These are phyloP conservation scores for Probaryconus sp. DNA, from an alignment of 1,140 invertebrate species.

Conservation along the genomic window DNA sequence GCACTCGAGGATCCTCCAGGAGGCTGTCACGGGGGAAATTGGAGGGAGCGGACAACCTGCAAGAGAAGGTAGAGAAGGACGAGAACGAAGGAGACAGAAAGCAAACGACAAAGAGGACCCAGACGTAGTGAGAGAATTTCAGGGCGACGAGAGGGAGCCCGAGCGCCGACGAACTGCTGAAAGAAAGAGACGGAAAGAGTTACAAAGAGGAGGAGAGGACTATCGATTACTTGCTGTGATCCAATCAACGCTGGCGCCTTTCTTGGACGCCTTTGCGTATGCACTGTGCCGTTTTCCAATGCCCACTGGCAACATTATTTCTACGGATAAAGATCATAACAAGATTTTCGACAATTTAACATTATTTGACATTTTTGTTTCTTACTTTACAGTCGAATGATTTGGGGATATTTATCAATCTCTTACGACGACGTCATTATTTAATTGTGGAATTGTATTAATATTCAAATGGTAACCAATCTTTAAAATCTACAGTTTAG, in stretches of 20 bases:
- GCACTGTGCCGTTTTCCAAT: conserved; percentile 38
- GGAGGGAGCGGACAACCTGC: conserved; percentile 67
- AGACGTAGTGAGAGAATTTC: conserved; percentile 31
- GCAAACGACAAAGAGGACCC: conserved; percentile 6
- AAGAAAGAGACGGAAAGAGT: conserved; percentile 31
- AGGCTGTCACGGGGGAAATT: conserved; percentile 75
- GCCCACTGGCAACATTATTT: conserved; percentile 11
- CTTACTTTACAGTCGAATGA: too few species aligned
- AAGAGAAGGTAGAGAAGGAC: conserved; percentile 44
- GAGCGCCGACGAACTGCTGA: conserved; percentile 16
- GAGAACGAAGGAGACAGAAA: conserved; percentile 23
- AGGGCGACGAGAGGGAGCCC: conserved; percentile 42
- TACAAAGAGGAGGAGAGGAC: conserved; percentile 46
- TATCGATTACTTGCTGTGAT: conserved; percentile 77
- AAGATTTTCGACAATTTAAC: too few species aligned
- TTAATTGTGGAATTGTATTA: too few species aligned
- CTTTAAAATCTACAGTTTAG: too few species aligned
- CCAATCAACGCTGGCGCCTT: conserved; percentile 76
- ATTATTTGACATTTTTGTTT: too few species aligned
- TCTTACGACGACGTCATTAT: too few species aligned
- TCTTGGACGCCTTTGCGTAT: conserved; percentile 43
- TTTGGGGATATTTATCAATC: too few species aligned
- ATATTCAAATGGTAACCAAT: too few species aligned
- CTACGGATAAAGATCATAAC: too few species aligned
- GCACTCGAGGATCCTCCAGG: conserved; percentile 77